Evolutionary conservation across 2,797 vertebrate species (phyloP), one percentile per base, ranked within the genome.

Genomic region (Mergus octosetaceus): DNA sequence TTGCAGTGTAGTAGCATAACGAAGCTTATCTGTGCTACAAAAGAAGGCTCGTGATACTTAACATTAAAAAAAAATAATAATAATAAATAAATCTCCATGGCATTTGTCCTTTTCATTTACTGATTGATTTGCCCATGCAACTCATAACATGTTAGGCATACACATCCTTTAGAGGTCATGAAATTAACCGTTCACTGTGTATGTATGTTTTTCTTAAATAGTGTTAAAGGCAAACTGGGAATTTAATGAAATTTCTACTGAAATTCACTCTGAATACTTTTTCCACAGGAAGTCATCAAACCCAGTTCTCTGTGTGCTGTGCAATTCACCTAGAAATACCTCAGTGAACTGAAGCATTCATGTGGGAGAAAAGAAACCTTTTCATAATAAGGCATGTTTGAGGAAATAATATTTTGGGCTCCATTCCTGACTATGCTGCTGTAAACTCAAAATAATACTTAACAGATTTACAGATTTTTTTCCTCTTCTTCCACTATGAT

Each of bases 21-120:
- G 30, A 91, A 77, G 65, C 78, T 95, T 93, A 94, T 95, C 90
- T 94, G 61, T 47, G 8, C 36, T 77, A 49, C 25, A 62, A 62
- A 91, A 85, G 62, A 65, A 58, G 34, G 18, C 28, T 83, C 36
- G 36, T 91, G 92, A 92, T 65, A 66, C 38, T 91, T 92, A 87
- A 80, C 24, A 72, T 87, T 93, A 71, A 13, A 45, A n/a, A 69
- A 36, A 62, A 60, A 45, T 17, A 43, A 39, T 39, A 39, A 13
- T 39, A 43, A 43, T 12, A 38, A 53, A 73, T 60, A 11, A 22
- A 19, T 56, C 54, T 77, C 34, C 5, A 1, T 78, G 57, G 12
- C 51, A 68, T 89, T 96, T 93, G 34, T 93, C 62, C 73, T 91
- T 93, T 87, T 74, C 1, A 2, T 51, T 73, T 13, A 30, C 19